phyloP scores from a whole-genome alignment of 2,888 invertebrate genomes.

The Zootermopsis nevadensis region DNA sequence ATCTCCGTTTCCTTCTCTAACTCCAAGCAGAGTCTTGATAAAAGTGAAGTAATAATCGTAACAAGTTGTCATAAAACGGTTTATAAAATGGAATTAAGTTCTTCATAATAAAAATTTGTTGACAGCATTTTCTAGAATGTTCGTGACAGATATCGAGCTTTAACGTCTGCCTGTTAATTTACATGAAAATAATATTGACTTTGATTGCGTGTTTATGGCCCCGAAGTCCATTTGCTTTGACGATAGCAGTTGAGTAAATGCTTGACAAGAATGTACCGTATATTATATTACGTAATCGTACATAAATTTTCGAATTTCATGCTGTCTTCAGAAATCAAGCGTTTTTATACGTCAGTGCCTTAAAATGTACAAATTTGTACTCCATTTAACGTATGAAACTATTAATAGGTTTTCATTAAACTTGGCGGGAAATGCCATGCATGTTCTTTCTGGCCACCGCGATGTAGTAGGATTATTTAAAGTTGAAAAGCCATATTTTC shows the following conservation, averaged over 20 bases:
- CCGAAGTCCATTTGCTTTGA: neutral
- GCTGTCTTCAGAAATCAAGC: too few species aligned
- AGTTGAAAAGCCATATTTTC: too few species aligned
- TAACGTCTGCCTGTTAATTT: neutral
- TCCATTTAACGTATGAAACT: too few species aligned
- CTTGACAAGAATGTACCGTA: neutral
- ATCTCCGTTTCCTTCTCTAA: neutral
- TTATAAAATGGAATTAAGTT: conserved; percentile 28
- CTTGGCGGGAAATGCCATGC: too few species aligned
- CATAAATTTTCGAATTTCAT: too few species aligned
- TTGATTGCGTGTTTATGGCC: conserved; percentile 29
- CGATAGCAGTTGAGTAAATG: neutral
- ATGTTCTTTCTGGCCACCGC: too few species aligned
- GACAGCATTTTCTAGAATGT: neutral
- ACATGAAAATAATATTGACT: neutral
- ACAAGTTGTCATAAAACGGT: conserved; percentile 17
- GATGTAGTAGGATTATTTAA: too few species aligned
- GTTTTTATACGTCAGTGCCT: too few species aligned
- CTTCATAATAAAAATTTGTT: conserved; percentile 19
- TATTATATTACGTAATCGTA: too few species aligned
- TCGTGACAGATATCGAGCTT: neutral
- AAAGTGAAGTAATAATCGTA: conserved; percentile 24
- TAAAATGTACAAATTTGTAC: too few species aligned
- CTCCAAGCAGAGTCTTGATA: conserved; percentile 6
- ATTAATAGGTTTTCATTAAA: too few species aligned